These are phyloP conservation scores for Cyaniris semiargus DNA, from an alignment of 2,888 invertebrate species.

Conservation along the genomic window DNA sequence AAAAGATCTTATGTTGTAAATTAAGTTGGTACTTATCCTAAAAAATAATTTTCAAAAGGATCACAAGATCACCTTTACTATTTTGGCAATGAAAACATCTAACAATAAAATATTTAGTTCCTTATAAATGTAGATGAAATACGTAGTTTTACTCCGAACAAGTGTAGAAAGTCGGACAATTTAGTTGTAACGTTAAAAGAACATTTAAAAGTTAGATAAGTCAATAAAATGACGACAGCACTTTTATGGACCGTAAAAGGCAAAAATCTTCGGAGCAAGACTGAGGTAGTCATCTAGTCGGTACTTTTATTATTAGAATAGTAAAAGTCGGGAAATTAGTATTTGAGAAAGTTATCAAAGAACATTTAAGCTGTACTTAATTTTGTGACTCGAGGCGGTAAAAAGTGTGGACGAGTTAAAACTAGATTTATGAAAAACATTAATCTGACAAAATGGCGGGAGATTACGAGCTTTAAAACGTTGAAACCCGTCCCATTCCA, in stretches of 20 bases:
- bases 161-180: background rate
- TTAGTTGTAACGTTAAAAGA: background rate
- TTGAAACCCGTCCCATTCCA: background rate
- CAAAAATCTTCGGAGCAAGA: slow-evolving; percentile 19
- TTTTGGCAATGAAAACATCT: no score
- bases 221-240: background rate
- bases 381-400: slow-evolving; percentile 8
- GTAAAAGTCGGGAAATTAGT: slow-evolving; percentile 26
- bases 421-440: slow-evolving; percentile 18
- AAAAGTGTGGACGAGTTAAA: slow-evolving; percentile 3
- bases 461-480: background rate
- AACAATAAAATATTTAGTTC: background rate
- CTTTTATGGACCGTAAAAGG: slow-evolving; percentile 26
- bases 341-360: slow-evolving; percentile 25
- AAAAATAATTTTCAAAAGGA: no score
- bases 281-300: slow-evolving; percentile 3
- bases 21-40: no score
- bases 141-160: background rate
- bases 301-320: slow-evolving; percentile 21
- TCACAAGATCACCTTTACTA: no score
- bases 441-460: background rate
- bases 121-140: background rate
- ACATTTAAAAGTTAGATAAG: slow-evolving; percentile 1
- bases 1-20: background rate
- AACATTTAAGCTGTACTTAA: slow-evolving; percentile 25